Evolutionary conservation across 1,140 invertebrate species (phyloP), one percentile per base, ranked within the genome.

Genomic region (Micrasema longulum): DNA sequence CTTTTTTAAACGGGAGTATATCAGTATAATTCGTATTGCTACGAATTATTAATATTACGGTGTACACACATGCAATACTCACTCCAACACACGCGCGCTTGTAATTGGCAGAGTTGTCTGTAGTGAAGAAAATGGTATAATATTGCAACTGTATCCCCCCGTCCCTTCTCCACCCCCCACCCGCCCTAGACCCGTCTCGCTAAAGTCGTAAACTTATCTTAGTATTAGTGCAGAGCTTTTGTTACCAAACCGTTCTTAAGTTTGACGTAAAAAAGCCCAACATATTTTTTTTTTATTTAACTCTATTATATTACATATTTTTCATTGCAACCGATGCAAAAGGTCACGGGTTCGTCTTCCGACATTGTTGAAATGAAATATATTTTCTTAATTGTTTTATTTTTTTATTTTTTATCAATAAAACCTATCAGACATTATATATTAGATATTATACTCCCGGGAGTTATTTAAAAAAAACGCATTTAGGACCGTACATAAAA

Each of bases 181-280:
- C 11, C 36, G 6, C 43, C 22, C 16, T 12, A 11, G 18, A n/a
- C 45, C 52, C 31, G 68, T 70, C 72, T 71, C 69, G 69, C 53
- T 60, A 18, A 41, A 64, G 64, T 74, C 69, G 73, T 74, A 74
- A 74, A 36, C 41, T 68, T n/a, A n/a, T n/a, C n/a, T n/a, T 55
- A 38, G 68, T 12, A 60, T 23, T 48, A 41, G 23, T 43, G 0
- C 65, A 45, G 72, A 48, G 62, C 72, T 63, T 35, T 45, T 64
- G 50, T 74, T 74, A 70, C 48, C 67, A 26, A 43, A 45, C n/a
- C n/a, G n/a, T n/a, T n/a, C n/a, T 1, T 9, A 20, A 26, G 3
- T 12, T 41, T 41, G 36, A n/a, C n/a, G n/a, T n/a, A n/a, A n/a
- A n/a, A n/a, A n/a, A n/a, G n/a, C n/a, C n/a, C n/a, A n/a, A n/a